Conservation (phyloP, 2,797 vertebrate genomes). For the Holocentrus rufus region DNA sequence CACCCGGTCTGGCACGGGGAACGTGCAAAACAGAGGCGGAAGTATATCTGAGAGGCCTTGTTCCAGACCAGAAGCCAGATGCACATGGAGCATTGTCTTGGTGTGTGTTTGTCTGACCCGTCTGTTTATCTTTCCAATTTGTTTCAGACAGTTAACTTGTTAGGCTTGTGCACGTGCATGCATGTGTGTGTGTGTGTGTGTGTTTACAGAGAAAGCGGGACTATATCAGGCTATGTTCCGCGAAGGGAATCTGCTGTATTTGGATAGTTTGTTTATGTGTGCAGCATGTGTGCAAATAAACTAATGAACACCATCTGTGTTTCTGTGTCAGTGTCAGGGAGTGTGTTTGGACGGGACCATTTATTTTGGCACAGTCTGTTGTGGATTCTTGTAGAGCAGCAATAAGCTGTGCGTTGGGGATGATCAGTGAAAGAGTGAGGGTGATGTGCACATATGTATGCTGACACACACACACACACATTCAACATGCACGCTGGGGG, state of each 20-base stretch:
- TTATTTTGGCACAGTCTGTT: slow-evolving; percentile 2
- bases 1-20: background rate
- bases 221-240: slow-evolving; percentile 6
- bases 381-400: background rate
- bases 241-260: slow-evolving; percentile 6
- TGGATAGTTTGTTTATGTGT: slow-evolving; percentile 11
- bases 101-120: slow-evolving; percentile 2
- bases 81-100: slow-evolving; percentile 1
- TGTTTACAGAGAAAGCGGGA: background rate
- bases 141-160: slow-evolving; percentile 1
- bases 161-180: slow-evolving; percentile 21
- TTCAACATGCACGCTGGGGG: no score
- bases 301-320: slow-evolving; percentile 7
- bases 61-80: background rate
- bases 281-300: slow-evolving; percentile 11
- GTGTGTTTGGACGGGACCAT: slow-evolving; percentile 3
- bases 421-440: slow-evolving; percentile 11
- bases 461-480: background rate
- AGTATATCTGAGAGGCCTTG: slow-evolving; percentile 5
- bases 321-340: background rate
- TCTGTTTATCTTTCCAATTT: slow-evolving; percentile 23
- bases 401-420: slow-evolving; percentile 1
- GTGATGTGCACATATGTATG: background rate
- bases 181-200: slow-evolving; percentile 8
- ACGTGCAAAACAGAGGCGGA: slow-evolving; percentile 6